Conservation (phyloP, 1,140 invertebrate genomes). For the Armadillidium nasatum region DNA sequence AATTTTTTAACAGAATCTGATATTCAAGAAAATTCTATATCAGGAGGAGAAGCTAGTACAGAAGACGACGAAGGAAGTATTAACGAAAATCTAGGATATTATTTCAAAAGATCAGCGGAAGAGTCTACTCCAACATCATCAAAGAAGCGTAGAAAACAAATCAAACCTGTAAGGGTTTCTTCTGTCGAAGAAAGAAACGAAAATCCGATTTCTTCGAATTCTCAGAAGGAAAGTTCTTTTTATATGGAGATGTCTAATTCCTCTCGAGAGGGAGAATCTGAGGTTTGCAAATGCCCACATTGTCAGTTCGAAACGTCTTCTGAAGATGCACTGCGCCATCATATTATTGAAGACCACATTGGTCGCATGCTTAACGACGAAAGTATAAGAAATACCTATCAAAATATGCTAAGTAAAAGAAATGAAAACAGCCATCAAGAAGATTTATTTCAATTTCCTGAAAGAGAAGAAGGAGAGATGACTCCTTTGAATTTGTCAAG, state of each 20-base stretch:
- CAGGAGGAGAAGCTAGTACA: slow-evolving; percentile 38
- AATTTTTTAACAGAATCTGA: not conserved
- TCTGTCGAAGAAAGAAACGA: slow-evolving; percentile 45
- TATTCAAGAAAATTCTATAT: slow-evolving; percentile 23
- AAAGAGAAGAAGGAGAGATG: slow-evolving; percentile 32
- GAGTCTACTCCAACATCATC: slow-evolving; percentile 35
- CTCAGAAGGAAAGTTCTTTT: slow-evolving; percentile 33
- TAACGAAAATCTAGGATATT: slow-evolving; percentile 32
- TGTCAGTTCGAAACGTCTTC: slow-evolving; percentile 33
- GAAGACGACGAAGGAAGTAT: slow-evolving; percentile 41
- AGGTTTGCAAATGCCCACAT: slow-evolving; percentile 36
- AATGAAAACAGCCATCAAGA: slow-evolving; percentile 2
- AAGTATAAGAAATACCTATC: not conserved
- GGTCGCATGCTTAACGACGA: slow-evolving; percentile 39
- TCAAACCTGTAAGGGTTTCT: slow-evolving; percentile 48
- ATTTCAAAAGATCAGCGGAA: slow-evolving; percentile 23
- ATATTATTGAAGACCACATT: slow-evolving; percentile 42
- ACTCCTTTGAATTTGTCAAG: slow-evolving; percentile 40
- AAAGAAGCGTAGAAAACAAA: slow-evolving; percentile 50
- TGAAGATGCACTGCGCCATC: slow-evolving; percentile 32
- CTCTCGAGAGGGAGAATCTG: slow-evolving; percentile 30
- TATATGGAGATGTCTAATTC: slow-evolving; percentile 30
- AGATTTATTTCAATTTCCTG: slow-evolving; percentile 22
- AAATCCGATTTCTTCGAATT: slow-evolving; percentile 27
- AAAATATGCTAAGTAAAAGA: slow-evolving; percentile 13